Evolutionary conservation across 1,140 invertebrate genomes (phyloP).

Genomic region (Oscheius sp.): DNA sequence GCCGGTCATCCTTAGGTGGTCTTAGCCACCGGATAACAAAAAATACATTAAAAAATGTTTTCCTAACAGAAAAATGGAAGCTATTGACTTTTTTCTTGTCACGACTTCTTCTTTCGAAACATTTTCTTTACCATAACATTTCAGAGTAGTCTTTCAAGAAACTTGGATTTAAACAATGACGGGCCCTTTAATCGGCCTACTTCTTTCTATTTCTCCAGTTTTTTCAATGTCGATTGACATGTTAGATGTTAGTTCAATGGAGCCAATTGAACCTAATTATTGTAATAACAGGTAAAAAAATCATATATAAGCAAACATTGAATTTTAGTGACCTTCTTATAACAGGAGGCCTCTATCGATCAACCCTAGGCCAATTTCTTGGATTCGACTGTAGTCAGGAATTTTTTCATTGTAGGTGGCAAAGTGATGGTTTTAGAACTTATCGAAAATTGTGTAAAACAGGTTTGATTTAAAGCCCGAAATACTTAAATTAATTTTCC

Average conservation of each 20-base stretch:
- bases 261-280: slow-evolving; percentile 45
- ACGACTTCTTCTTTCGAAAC: too few species aligned
- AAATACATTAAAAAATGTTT: too few species aligned
- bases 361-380: slow-evolving; percentile 55
- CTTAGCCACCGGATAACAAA: too few species aligned
- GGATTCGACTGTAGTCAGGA: slow-evolving; percentile 55
- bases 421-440: slow-evolving; percentile 54
- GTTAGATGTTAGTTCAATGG: slow-evolving; percentile 2
- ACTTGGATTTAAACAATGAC: too few species aligned
- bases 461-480: slow-evolving; percentile 33
- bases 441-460: slow-evolving; percentile 54
- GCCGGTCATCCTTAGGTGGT: too few species aligned
- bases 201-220: background rate
- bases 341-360: slow-evolving; percentile 42
- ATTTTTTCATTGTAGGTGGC: slow-evolving; percentile 60
- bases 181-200: too few species aligned
- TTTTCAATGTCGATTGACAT: background rate
- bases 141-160: too few species aligned
- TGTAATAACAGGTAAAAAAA: slow-evolving; percentile 43
- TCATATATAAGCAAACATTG: background rate
- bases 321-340: slow-evolving; percentile 35
- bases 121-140: too few species aligned
- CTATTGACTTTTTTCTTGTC: too few species aligned
- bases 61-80: too few species aligned
- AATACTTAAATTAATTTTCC: slow-evolving; percentile 18